Percentiles rank a stretch among this genome's conserved stretches.
These are phyloP conservation scores for Trochalopteron elliotii DNA, from an alignment of 2,113 vertebrate genomes.

Conservation along the genomic window DNA sequence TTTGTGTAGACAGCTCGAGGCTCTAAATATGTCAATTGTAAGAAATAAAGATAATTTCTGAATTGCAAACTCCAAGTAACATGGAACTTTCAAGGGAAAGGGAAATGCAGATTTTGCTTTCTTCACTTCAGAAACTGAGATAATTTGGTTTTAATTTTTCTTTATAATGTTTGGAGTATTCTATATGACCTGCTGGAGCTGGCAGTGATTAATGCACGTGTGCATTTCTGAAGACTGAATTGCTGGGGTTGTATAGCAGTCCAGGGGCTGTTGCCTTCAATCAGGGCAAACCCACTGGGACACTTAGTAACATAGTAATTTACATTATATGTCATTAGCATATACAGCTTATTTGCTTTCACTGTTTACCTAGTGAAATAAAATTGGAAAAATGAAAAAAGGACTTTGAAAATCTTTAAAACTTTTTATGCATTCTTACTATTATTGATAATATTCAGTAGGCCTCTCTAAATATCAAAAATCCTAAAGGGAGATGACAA, in stretches of 20 bases:
- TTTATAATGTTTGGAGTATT: background rate
- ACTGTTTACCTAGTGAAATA: background rate
- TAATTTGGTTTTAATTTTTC: background rate
- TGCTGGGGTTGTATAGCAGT: background rate
- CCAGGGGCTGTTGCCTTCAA: background rate
- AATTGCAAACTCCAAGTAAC: background rate
- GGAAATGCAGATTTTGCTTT: rapidly evolving
- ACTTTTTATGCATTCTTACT: background rate
- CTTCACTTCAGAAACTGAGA: background rate
- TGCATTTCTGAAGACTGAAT: background rate
- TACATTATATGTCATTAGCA: background rate
- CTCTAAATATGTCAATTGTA: background rate
- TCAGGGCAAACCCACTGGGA: background rate
- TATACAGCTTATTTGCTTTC: background rate
- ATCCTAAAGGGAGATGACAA: background rate
- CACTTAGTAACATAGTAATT: background rate
- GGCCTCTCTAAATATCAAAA: background rate
- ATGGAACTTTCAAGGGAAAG: background rate
- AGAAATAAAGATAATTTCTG: background rate
- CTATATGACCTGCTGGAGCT: background rate
- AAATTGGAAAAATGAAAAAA: background rate
- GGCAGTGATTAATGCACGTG: background rate
- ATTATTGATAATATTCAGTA: background rate
- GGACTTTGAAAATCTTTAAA: background rate
- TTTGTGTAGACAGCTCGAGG: background rate